Evolutionary conservation across 2,888 invertebrate genomes (phyloP).

Genomic region (Cantharis rufa): DNA sequence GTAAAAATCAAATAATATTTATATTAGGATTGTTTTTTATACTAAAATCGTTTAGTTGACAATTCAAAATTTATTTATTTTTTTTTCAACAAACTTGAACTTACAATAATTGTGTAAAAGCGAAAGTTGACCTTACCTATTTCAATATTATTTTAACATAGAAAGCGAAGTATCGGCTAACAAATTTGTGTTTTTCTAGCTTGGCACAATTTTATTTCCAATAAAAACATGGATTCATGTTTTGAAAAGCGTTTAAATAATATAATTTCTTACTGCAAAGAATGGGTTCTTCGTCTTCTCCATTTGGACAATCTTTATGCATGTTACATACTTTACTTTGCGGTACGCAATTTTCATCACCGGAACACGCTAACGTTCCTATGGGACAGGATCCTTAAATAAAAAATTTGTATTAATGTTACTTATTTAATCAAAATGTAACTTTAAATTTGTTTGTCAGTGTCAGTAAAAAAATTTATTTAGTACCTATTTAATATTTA

Average conservation of each 20-base stretch:
- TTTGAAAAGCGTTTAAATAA: not conserved
- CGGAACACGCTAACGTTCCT: constrained; percentile 61
- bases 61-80: no score
- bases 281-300: constrained; percentile 50
- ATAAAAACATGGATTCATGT: not conserved
- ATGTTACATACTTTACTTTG: constrained; percentile 62
- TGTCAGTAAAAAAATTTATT: no score
- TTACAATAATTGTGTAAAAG: not conserved
- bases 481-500: no score
- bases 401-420: not conserved
- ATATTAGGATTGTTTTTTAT: no score
- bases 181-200: not conserved
- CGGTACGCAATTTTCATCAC: constrained; percentile 59
- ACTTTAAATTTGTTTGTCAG: no score
- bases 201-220: not conserved
- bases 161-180: not conserved
- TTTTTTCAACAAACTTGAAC: no score
- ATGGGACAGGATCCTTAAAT: constrained; percentile 58
- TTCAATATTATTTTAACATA: not conserved
- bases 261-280: constrained; percentile 51
- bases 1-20: no score
- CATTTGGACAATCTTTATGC: constrained; percentile 54
- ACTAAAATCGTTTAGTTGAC: no score
- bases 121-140: not conserved
- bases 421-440: not conserved